These are phyloP conservation scores for Antennarius striatus DNA, from an alignment of 2,113 vertebrate species.

Conservation along the genomic window DNA sequence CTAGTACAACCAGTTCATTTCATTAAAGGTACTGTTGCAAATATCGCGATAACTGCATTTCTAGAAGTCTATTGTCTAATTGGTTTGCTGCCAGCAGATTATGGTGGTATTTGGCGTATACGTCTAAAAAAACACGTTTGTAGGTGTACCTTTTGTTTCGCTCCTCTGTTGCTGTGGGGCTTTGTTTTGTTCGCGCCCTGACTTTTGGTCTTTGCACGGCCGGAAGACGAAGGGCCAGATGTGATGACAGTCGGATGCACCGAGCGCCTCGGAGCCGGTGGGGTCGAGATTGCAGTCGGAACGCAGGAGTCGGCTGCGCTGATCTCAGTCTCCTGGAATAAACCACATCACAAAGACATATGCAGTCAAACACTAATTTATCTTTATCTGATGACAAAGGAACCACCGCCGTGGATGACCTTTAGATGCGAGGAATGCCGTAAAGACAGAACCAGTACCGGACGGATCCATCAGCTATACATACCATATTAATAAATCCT, in stretches of 20 bases:
- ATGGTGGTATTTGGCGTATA: not conserved
- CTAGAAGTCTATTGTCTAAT: not conserved
- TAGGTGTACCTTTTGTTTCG: constrained; percentile 85
- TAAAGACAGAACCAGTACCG: constrained; percentile 7
- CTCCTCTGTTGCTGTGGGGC: constrained; percentile 83
- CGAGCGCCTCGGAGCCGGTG: constrained; percentile 87
- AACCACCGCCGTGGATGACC: constrained; percentile 37
- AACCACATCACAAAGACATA: constrained; percentile 11
- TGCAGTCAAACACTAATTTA: constrained; percentile 22
- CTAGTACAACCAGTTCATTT: not conserved
- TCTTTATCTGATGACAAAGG: constrained; percentile 26
- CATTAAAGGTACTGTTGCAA: not conserved
- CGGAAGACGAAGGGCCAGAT: constrained; percentile 81
- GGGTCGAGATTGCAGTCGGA: constrained; percentile 87
- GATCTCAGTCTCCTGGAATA: constrained; percentile 81
- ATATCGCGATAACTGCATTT: constrained; percentile 46
- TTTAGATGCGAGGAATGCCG: constrained; percentile 35
- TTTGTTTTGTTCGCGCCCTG: constrained; percentile 75
- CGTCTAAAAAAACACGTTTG: not conserved
- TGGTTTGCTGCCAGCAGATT: not conserved
- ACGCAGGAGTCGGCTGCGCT: constrained; percentile 83
- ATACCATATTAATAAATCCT: too few relatives aligned
- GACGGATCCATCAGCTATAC: not conserved
- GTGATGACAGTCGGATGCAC: constrained; percentile 85
- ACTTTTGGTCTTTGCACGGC: constrained; percentile 78